Conservation (phyloP, 1,140 invertebrate genomes). For the Papilio aristodemus region DNA sequence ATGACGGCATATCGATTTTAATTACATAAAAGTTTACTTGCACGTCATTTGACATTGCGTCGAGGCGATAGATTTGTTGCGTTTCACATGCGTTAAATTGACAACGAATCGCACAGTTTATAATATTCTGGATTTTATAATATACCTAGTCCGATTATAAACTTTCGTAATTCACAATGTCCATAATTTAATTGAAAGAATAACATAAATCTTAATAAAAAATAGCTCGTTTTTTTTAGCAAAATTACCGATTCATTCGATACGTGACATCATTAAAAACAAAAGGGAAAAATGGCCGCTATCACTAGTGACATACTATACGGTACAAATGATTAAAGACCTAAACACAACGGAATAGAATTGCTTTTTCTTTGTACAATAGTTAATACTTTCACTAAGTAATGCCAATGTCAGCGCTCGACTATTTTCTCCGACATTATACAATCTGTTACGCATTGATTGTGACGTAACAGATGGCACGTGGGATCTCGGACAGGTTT, state of each 20-base stretch:
- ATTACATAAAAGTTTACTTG: neutral
- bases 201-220: neutral
- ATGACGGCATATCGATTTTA: conserved; percentile 11
- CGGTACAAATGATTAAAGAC: conserved; percentile 6
- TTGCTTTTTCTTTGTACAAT: conserved; percentile 36
- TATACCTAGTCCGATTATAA: too few relatives aligned
- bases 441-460: conserved; percentile 56
- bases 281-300: conserved; percentile 48
- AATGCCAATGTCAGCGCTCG: conserved; percentile 64
- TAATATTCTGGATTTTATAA: too few relatives aligned
- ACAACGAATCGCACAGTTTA: too few relatives aligned
- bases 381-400: conserved; percentile 66
- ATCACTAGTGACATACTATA: conserved; percentile 35
- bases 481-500: conserved; percentile 38
- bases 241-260: conserved; percentile 20
- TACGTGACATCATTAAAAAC: conserved; percentile 44
- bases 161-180: too few relatives aligned
- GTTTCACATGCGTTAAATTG: too few relatives aligned
- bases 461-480: conserved; percentile 47
- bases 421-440: conserved; percentile 63
- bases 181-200: too few relatives aligned
- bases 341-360: conserved; percentile 30
- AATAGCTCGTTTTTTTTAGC: neutral
- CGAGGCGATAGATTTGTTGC: neutral
- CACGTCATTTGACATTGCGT: neutral